Percentiles rank a stretch among this genome's conserved stretches.
Evolutionary conservation across 2,797 vertebrate species (phyloP).

Genomic region (Argya squamiceps): DNA sequence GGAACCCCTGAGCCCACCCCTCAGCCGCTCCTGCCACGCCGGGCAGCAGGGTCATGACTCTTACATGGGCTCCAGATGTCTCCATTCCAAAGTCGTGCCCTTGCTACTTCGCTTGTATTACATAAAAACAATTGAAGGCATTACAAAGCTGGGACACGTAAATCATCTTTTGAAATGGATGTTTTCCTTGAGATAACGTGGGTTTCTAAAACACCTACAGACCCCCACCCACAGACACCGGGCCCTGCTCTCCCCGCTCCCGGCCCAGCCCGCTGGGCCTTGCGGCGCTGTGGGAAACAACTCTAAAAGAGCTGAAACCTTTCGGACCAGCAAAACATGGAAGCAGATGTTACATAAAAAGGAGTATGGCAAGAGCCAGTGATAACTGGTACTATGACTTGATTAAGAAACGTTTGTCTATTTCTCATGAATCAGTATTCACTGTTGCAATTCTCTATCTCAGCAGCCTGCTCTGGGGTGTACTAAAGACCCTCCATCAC

Average conservation of each 20-base stretch:
- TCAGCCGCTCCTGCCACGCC: accelerated
- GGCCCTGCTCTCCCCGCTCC: not conserved
- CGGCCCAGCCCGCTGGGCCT: accelerated
- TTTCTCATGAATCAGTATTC: not conserved
- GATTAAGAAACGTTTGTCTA: accelerated
- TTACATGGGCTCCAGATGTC: accelerated
- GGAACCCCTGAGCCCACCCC: accelerated
- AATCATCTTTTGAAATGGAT: not conserved
- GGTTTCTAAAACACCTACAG: not conserved
- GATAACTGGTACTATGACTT: not conserved
- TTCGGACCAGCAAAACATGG: not conserved
- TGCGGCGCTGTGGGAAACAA: too few species aligned
- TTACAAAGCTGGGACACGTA: not conserved
- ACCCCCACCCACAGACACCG: accelerated
- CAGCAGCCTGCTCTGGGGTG: not conserved
- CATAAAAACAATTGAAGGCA: not conserved
- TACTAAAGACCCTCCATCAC: not conserved
- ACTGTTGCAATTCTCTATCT: accelerated
- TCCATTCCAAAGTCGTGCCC: too few species aligned
- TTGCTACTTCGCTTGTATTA: not conserved
- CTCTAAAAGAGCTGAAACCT: not conserved
- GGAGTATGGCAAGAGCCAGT: not conserved
- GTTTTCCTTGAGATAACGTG: not conserved
- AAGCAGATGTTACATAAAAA: not conserved
- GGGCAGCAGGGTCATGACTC: accelerated